Base-by-base conservation (phyloP, 2,888 invertebrate species). In the Tanytarsus gracilentus region DNA sequence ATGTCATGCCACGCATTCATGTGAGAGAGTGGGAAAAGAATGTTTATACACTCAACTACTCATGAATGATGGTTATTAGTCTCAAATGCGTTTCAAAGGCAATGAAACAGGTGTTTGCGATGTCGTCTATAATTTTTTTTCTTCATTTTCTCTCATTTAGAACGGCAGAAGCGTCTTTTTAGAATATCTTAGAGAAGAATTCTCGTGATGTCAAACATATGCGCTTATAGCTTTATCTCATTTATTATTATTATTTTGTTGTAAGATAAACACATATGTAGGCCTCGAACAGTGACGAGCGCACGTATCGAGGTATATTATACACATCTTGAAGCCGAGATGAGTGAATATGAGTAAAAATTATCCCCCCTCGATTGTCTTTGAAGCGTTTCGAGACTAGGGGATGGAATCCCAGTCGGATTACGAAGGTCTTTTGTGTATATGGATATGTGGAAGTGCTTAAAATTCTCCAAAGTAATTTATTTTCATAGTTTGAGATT, bases 241-340 rank as follows among this genome's bases (percentile, higher is more conserved):
- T 56, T 53, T 53, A 53, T 53, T 53, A 53, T 53, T 53, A 30
- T 53, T 56, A 40, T 56, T 39, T 18, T 11, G 8, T 18, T 25
- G 39, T 40, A 26, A 40, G 36, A 56, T 56, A 56, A 56, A 56
- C 40, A 56, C 23, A 44, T 44, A 18, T 21, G 3, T 14, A 36
- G 40, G 9, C 6, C 7, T 9, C 16, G 40, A 14, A 18, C 8
- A 44, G 21, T 23, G 44, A 44, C 23, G 44, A 44, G 23, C 44
- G 44, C 44, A 44, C 18, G 44, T 44, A n/a, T n/a, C n/a, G n/a
- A 44, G 44, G 44, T 44, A 44, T 44, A 18, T 18, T 16, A n/a
- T n/a, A n/a, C n/a, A n/a, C n/a, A n/a, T n/a, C n/a, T n/a, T n/a
- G n/a, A n/a, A n/a, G n/a, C n/a, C n/a, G n/a, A n/a, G n/a, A n/a